These are phyloP conservation scores for Panorpa germanica DNA, from an alignment of 2,888 invertebrate genomes.

Conservation along the genomic window DNA sequence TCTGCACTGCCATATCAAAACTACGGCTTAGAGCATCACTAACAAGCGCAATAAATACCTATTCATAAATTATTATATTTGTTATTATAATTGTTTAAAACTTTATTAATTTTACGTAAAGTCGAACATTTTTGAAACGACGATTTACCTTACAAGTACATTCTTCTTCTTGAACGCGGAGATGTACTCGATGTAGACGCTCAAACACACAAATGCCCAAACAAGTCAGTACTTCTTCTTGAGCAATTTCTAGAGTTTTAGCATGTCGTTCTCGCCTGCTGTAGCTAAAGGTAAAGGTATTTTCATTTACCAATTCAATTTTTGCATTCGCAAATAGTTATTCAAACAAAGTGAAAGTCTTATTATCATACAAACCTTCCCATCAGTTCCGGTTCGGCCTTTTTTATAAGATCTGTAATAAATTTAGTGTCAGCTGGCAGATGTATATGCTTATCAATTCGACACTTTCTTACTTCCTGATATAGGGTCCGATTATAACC, in stretches of 20 bases:
- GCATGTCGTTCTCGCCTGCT: slow-evolving; percentile 76
- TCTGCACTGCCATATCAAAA: slow-evolving; percentile 80
- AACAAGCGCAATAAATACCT: slow-evolving; percentile 73
- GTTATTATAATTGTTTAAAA: too few species aligned
- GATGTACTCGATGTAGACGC: slow-evolving; percentile 68
- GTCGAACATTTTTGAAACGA: too few species aligned
- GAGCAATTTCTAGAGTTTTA: slow-evolving; percentile 91
- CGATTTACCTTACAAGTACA: slow-evolving; percentile 90
- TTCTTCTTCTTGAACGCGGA: slow-evolving; percentile 76
- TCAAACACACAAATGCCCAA: slow-evolving; percentile 87
- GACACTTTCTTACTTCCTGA: slow-evolving; percentile 70
- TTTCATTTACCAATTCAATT: slow-evolving; percentile 6
- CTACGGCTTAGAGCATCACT: slow-evolving; percentile 75
- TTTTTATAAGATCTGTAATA: slow-evolving; percentile 68
- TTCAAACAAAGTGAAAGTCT: too few species aligned
- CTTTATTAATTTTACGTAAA: too few species aligned
- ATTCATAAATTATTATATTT: too few species aligned
- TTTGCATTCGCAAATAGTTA: not conserved
- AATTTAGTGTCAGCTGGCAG: slow-evolving; percentile 75
- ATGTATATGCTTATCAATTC: slow-evolving; percentile 74
- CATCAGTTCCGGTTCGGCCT: slow-evolving; percentile 81
- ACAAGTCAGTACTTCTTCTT: slow-evolving; percentile 90
- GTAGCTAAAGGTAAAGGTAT: slow-evolving; percentile 17
- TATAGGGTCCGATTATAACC: slow-evolving; percentile 78
- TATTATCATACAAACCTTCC: slow-evolving; percentile 36